Percentiles rank a stretch among this genome's conserved stretches.
These are phyloP conservation scores for Uloborus plumipes DNA, from an alignment of 2,888 invertebrate species.

Conservation along the genomic window DNA sequence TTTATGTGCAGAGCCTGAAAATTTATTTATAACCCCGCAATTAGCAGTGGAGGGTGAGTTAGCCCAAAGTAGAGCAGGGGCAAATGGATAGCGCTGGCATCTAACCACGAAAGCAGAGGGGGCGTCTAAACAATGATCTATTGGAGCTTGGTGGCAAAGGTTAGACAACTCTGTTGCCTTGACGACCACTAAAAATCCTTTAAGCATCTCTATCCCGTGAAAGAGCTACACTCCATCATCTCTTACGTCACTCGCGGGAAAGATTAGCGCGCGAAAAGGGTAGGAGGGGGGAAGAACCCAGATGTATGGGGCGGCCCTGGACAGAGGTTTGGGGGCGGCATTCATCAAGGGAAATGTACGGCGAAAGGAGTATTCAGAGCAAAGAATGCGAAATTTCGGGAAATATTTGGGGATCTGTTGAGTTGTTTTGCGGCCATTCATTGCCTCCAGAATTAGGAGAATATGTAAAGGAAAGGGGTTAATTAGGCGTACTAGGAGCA, in stretches of 20 bases:
- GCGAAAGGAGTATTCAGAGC: conserved; percentile 3
- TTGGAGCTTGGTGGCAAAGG: conserved; percentile 30
- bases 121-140: conserved; percentile 41
- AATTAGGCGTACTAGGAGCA: too few relatives aligned
- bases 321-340: conserved; percentile 37
- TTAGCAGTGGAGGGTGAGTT: too few relatives aligned
- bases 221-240: conserved; percentile 22
- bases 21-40: too few relatives aligned
- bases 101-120: background rate
- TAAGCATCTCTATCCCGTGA: conserved; percentile 19
- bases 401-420: too few relatives aligned
- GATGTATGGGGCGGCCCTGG: conserved; percentile 43
- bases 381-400: too few relatives aligned
- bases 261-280: conserved; percentile 31
- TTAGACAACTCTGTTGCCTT: conserved; percentile 28
- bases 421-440: too few relatives aligned
- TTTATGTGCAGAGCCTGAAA: too few relatives aligned
- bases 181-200: conserved; percentile 35
- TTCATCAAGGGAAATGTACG: conserved; percentile 11
- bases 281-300: conserved; percentile 6
- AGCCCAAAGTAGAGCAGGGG: too few relatives aligned
- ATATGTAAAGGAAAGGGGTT: too few relatives aligned
- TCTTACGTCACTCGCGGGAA: conserved; percentile 25
- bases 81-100: too few relatives aligned
- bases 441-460: too few relatives aligned